Evolutionary conservation across 2,797 vertebrate genomes (phyloP).

Genomic region (Phrynocephalus forsythii): DNA sequence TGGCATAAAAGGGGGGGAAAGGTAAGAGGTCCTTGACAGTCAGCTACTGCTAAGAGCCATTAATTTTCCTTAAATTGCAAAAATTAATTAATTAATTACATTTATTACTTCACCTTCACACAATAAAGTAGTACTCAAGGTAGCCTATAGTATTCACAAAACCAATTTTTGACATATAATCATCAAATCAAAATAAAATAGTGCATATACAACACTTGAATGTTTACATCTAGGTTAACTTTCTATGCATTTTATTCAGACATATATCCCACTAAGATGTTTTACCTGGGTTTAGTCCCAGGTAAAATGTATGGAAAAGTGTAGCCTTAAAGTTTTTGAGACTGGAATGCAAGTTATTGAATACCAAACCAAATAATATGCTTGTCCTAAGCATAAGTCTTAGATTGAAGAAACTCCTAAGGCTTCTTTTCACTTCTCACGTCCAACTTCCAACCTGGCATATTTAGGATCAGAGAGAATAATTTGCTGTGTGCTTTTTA

Average conservation of each 20-base stretch:
- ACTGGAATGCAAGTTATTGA: background rate
- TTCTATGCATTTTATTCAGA: background rate
- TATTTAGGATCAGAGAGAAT: background rate
- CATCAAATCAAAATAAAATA: background rate
- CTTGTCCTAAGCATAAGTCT: background rate
- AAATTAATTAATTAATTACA: too few relatives aligned
- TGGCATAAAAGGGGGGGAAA: background rate
- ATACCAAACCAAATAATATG: background rate
- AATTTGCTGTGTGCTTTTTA: background rate
- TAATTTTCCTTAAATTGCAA: too few relatives aligned
- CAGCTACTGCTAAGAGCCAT: too few relatives aligned
- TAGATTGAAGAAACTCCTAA: background rate
- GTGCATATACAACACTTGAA: background rate
- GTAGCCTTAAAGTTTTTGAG: background rate
- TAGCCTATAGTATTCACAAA: too few relatives aligned
- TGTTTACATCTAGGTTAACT: background rate
- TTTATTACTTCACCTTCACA: too few relatives aligned
- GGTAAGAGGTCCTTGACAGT: background rate
- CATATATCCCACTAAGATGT: background rate
- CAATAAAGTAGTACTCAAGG: too few relatives aligned
- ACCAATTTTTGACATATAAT: background rate
- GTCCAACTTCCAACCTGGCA: background rate
- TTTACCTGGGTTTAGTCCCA: background rate
- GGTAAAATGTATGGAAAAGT: background rate
- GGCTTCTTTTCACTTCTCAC: background rate